Conservation (phyloP, 2,888 invertebrate species). For the Augochlorella aurata region DNA sequence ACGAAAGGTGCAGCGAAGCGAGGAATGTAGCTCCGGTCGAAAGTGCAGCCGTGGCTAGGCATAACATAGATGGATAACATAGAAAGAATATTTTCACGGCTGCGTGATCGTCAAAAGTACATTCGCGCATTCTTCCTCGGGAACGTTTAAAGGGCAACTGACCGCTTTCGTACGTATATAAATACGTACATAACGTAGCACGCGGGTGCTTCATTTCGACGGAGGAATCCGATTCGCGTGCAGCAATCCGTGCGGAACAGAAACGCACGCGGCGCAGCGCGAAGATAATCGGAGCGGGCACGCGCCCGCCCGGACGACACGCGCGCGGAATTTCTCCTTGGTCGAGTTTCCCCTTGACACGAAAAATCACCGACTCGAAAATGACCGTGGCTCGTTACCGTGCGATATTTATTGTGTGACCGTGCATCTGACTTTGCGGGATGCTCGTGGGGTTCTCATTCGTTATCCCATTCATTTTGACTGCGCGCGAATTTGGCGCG, state of each 20-base stretch:
- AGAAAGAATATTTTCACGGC: background rate
- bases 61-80: background rate
- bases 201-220: background rate
- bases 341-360: slow-evolving; percentile 37
- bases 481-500: too few species aligned
- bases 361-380: slow-evolving; percentile 43
- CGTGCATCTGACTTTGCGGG: slow-evolving; percentile 8
- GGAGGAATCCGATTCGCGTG: background rate
- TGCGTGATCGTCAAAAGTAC: background rate
- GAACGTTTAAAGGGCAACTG: background rate
- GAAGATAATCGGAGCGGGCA: slow-evolving; percentile 17
- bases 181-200: background rate
- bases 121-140: background rate
- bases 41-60: background rate
- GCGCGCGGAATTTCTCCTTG: slow-evolving; percentile 29
- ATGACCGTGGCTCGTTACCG: slow-evolving; percentile 9
- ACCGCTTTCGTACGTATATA: background rate
- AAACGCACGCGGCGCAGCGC: background rate
- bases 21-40: background rate
- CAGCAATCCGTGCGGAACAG: background rate
- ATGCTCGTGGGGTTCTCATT: background rate
- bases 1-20: background rate
- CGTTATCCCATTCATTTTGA: background rate
- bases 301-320: slow-evolving; percentile 1
- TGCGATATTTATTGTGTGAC: slow-evolving; percentile 46